Evolutionary conservation across 2,888 invertebrate species (phyloP), one percentile per base, ranked within the genome.

Genomic region (Nemotelus nigrinus): DNA sequence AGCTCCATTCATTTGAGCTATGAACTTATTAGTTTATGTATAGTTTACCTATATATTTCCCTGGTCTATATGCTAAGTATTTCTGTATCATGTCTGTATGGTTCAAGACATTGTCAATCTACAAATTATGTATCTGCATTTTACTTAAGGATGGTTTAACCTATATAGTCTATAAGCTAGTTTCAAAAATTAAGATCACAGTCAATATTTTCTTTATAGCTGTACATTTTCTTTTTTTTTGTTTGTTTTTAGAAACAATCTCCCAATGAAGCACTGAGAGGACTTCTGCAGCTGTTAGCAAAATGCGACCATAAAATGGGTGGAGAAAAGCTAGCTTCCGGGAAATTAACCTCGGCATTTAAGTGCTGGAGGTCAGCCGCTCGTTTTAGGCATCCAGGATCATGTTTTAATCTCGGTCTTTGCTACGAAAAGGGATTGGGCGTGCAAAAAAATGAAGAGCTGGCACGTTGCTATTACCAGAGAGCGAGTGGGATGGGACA

Each of bases 341-440:
- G 41, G 2, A 6, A 50, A 50, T 68, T 39, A 39, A 5, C 10
- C 2, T 10, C 48, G 41, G 68, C 68, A 25, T 39, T 50, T 8
- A n/a, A 50, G 5, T 39, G 8, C 47, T 68, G 48, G 41, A 50
- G 50, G 25, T 10, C 41, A 2, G 68, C 68, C n/a, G 48, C 48
- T 6, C 5, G 25, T n/a, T 41, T 50, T 7, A 8, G 41, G n/a
- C 10, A 47, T 47, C 50, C 50, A 39, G 50, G 50, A 50, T 48
- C 68, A 8, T 7, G 8, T n/a, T 68, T 50, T 39, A 68, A 68
- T 68, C 50, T 68, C 5, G 68, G 50, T 7, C 4, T 68, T 3
- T 47, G 45, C 8, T 68, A 68, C 50, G 68, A 68, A 39, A 48
- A 48, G 3, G 68, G 68, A 4, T 39, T 68, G 50, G 68, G 68